phyloP scores from a whole-genome alignment of 2,888 invertebrate genomes.

The Polietes domitor region DNA sequence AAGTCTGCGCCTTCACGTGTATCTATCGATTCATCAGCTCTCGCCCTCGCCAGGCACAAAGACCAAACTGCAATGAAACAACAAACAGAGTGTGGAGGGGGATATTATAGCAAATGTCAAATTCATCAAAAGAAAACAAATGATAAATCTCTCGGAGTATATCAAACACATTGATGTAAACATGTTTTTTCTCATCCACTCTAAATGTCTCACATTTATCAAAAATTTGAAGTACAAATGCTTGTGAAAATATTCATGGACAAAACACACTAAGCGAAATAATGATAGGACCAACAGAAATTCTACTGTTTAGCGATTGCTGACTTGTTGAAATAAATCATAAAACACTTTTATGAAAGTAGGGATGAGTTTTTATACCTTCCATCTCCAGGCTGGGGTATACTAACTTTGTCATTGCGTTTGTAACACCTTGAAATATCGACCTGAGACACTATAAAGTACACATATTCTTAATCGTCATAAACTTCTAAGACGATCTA shows the following conservation, averaged over 20 bases:
- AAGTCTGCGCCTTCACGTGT: constrained; percentile 94
- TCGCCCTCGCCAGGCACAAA: constrained; percentile 38
- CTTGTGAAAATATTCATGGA: not conserved
- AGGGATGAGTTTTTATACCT: too few relatives aligned
- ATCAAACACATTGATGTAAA: not conserved
- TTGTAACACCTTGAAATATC: too few relatives aligned
- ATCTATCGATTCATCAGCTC: constrained; percentile 83
- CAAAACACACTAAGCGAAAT: not conserved
- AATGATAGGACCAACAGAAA: too few relatives aligned
- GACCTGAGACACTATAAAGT: too few relatives aligned
- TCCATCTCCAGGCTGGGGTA: too few relatives aligned
- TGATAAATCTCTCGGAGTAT: not conserved
- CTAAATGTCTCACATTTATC: not conserved
- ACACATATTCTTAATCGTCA: too few relatives aligned
- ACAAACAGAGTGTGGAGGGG: constrained; percentile 64
- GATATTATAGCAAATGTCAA: constrained; percentile 15
- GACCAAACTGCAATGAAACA: constrained; percentile 54
- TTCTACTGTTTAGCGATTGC: too few relatives aligned
- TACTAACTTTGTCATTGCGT: too few relatives aligned
- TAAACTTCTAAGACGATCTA: too few relatives aligned
- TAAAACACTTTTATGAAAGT: too few relatives aligned
- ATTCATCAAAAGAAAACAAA: not conserved
- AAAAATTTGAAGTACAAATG: too few relatives aligned
- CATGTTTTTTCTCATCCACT: not conserved
- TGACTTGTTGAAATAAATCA: too few relatives aligned